Evolutionary conservation across 2,113 vertebrate genomes (phyloP), one percentile per base, ranked within the genome.

Genomic region (Morone saxatilis): DNA sequence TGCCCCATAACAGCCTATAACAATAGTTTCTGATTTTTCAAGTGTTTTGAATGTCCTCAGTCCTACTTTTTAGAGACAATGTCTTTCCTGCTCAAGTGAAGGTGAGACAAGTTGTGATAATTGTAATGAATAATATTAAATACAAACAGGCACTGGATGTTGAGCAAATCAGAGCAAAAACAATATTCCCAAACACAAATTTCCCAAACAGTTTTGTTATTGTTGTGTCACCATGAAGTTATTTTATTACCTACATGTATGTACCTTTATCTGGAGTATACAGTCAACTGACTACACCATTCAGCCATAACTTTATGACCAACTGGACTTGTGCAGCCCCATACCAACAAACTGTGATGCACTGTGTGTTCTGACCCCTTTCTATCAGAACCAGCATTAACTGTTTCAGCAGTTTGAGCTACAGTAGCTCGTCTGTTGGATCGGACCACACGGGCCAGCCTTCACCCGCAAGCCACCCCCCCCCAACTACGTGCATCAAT

Each of bases 1-100:
- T 56, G 22, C 20, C 48, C 69, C 51, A 48, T 54, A 0, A 74
- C 60, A 75, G 71, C n/a, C n/a, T 43, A 6, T 40, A 41, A 74
- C 68, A 71, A 69, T 63, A 62, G 69, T 66, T 74, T 22, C 20
- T 73, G 60, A 83, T 70, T 31, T 65, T 68, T 71, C 5, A 48
- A 48, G 56, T 20, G 13, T 59, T 51, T 62, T 67, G 2, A 38
- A 53, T 54, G 17, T 31, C 25, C 54, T 48, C 36, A 16, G 22
- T 51, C 75, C 36, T 19, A 25, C 50, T 0, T 38, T 67, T n/a
- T 31, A 8, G 0, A 76, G 61, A 65, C 36, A 59, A n/a, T 54
- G 31, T 62, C 41, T 60, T 36, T 45, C 2, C 19, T 51, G 22
- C 9, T 1, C 0, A 2, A 57, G 36, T 48, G 20, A 57, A 57